These are phyloP conservation scores for Eulemur macaco DNA, from an alignment of 2,113 vertebrate species.

Conservation along the genomic window DNA sequence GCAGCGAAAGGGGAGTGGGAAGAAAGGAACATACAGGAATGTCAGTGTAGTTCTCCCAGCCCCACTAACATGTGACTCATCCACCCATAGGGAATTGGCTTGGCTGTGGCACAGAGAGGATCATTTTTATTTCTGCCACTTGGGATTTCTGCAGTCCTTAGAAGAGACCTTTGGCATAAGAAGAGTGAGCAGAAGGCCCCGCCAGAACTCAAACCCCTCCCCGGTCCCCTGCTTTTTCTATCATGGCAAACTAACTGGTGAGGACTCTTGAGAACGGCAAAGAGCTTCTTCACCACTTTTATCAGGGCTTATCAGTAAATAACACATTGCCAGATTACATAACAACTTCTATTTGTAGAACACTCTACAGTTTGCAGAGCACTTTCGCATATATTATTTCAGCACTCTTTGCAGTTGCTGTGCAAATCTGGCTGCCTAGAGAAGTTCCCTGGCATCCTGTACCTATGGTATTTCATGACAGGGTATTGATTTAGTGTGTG, in stretches of 20 bases:
- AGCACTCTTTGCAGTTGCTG: not conserved
- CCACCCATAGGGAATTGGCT: not conserved
- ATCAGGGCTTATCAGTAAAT: not conserved
- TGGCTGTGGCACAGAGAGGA: not conserved
- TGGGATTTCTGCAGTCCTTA: not conserved
- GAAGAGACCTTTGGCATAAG: not conserved
- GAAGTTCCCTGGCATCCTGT: slow-evolving; percentile 33
- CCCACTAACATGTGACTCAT: not conserved
- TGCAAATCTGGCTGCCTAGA: slow-evolving; percentile 40
- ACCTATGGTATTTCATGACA: not conserved
- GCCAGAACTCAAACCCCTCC: not conserved
- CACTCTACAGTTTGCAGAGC: not conserved
- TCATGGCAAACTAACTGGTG: not conserved
- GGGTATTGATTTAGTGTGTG: not conserved
- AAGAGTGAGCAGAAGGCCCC: not conserved
- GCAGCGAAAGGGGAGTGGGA: not conserved
- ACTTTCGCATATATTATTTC: slow-evolving; percentile 21
- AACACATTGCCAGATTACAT: not conserved
- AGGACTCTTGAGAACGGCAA: not conserved
- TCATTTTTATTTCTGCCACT: slow-evolving; percentile 44
- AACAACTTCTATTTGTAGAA: slow-evolving; percentile 53
- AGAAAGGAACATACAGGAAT: slow-evolving; percentile 21
- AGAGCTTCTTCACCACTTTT: not conserved
- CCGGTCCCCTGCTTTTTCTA: not conserved
- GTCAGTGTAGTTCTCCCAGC: not conserved